These are phyloP conservation scores for Hylaeus anthracinus DNA, from an alignment of 1,140 invertebrate species.

Conservation along the genomic window DNA sequence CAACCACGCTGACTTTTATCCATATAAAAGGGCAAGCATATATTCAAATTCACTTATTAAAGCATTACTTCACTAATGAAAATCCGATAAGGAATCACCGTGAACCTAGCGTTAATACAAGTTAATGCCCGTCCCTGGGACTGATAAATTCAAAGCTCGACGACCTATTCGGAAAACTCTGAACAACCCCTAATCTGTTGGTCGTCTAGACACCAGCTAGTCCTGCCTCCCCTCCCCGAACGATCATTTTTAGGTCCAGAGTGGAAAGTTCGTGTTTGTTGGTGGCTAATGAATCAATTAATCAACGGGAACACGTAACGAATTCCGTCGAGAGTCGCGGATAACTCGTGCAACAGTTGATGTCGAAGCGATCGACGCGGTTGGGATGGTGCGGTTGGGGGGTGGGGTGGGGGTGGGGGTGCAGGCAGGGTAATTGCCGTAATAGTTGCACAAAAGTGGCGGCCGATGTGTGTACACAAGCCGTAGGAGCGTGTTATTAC, in stretches of 20 bases:
- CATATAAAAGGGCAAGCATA: too few relatives aligned
- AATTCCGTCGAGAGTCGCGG: conserved; percentile 9
- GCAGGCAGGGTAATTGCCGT: conserved; percentile 24
- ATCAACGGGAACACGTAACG: conserved; percentile 10
- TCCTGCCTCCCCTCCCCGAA: neutral
- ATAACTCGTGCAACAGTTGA: conserved; percentile 40
- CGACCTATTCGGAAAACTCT: too few relatives aligned
- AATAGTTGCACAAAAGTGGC: conserved; percentile 47
- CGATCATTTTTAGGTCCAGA: neutral
- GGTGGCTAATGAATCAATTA: neutral
- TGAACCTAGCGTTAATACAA: too few relatives aligned
- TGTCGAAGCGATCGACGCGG: conserved; percentile 12
- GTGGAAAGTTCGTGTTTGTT: neutral
- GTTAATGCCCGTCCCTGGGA: neutral
- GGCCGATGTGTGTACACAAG: conserved; percentile 30
- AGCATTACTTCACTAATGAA: too few relatives aligned
- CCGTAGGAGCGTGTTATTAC: conserved; percentile 32
- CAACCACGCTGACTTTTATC: too few relatives aligned
- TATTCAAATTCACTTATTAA: too few relatives aligned
- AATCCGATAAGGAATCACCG: too few relatives aligned
- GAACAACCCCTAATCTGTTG: neutral
- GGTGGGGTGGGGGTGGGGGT: too few relatives aligned
- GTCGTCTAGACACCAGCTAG: neutral
- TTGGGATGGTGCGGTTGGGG: too few relatives aligned
- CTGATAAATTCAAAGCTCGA: neutral